phyloP scores from a whole-genome alignment of 2,797 vertebrate species.

The Rousettus madagascariensis region DNA sequence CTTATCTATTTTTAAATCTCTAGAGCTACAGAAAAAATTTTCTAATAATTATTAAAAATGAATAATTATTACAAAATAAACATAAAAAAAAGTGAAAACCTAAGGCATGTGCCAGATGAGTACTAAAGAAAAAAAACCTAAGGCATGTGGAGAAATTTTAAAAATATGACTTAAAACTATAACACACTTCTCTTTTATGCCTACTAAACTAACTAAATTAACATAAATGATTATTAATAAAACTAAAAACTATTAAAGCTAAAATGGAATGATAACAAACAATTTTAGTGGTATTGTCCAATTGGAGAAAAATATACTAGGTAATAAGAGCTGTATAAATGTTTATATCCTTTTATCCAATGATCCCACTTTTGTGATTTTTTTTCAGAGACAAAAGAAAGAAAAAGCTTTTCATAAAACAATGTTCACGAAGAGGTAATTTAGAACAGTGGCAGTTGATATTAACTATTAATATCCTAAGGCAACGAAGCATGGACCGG shows the following conservation, averaged over 20 bases:
- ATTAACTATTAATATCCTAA: not conserved
- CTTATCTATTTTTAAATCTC: constrained; percentile 13
- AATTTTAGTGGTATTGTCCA: not conserved
- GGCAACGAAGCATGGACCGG: not conserved
- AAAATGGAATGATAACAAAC: constrained; percentile 24
- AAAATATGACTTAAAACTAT: not conserved
- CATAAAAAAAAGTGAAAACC: not conserved
- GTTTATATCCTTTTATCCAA: constrained; percentile 13
- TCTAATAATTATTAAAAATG: not conserved
- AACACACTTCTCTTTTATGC: constrained; percentile 3
- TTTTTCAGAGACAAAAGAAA: not conserved
- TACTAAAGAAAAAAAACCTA: not conserved
- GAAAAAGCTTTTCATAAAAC: constrained; percentile 27
- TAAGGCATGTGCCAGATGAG: not conserved
- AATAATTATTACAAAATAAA: constrained; percentile 7
- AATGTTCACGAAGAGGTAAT: not conserved
- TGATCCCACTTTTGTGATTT: constrained; percentile 5
- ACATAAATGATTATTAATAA: constrained; percentile 19
- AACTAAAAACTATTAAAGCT: constrained; percentile 29
- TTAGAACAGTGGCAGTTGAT: not conserved
- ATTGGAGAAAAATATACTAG: not conserved
- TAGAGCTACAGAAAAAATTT: not conserved
- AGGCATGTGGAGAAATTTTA: not conserved
- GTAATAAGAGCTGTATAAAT: not conserved
- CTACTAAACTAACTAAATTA: constrained; percentile 40